A percentile compares a stretch with the other conserved stretches of the same genome.
phyloP scores from a whole-genome alignment of 1,140 invertebrate species.

The Drosophila kanapiae region DNA sequence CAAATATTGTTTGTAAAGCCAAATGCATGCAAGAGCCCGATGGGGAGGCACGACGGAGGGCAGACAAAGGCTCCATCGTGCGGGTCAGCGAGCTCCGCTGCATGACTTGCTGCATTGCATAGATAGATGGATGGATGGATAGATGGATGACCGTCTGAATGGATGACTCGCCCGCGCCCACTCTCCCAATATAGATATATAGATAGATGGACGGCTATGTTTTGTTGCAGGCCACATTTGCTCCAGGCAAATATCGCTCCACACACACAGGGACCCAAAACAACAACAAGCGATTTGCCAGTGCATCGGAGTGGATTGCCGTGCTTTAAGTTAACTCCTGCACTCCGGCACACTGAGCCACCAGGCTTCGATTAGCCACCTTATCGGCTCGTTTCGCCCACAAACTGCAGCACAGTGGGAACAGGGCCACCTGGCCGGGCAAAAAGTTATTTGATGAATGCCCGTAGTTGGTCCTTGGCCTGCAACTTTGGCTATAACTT shows the following conservation, averaged over 20 bases:
- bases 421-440: constrained; percentile 28
- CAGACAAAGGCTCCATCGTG: constrained; percentile 78
- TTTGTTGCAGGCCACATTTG: constrained; percentile 73
- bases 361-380: constrained; percentile 32
- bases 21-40: constrained; percentile 77
- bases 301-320: constrained; percentile 48
- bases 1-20: constrained; percentile 81
- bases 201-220: constrained; percentile 63
- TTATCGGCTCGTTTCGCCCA: constrained; percentile 52
- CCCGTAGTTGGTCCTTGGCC: constrained; percentile 53
- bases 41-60: constrained; percentile 18
- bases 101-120: constrained; percentile 82
- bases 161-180: constrained; percentile 48
- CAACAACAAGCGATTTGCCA: constrained; percentile 57
- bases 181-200: constrained; percentile 24
- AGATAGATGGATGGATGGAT: constrained; percentile 76
- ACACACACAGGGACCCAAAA: constrained; percentile 34
- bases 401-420: constrained; percentile 44
- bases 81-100: constrained; percentile 80
- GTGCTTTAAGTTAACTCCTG: constrained; percentile 48
- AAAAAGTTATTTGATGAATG: constrained; percentile 70
- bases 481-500: constrained; percentile 74
- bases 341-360: constrained; percentile 18
- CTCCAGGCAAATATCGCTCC: constrained; percentile 57
- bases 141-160: constrained; percentile 57